Conservation (phyloP, 2,113 vertebrate species). For the Melanostigma gelatinosum region DNA sequence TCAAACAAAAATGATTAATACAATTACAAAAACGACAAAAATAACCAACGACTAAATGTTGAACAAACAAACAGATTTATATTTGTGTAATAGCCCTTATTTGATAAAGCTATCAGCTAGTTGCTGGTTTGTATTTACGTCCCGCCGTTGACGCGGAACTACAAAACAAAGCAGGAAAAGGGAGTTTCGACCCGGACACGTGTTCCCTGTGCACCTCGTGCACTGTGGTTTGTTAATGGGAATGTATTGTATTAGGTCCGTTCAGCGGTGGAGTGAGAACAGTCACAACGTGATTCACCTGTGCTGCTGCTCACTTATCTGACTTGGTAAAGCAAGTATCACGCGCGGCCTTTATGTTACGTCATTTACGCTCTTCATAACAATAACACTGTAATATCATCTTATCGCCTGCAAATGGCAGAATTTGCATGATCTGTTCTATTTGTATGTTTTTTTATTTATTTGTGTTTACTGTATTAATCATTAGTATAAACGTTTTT, state of each 20-base stretch:
- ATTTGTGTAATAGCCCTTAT: not conserved
- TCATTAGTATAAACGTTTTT: not conserved
- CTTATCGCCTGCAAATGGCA: not conserved
- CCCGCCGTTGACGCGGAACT: conserved; percentile 33
- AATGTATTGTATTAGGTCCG: not conserved
- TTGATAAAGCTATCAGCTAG: not conserved
- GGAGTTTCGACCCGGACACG: conserved; percentile 39
- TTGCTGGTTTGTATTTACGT: not conserved
- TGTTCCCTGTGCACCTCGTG: not conserved
- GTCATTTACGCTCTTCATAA: not conserved
- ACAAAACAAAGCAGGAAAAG: accelerated
- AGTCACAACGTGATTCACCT: not conserved
- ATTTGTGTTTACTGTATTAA: not conserved
- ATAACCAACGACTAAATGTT: not conserved
- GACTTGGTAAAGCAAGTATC: conserved; percentile 40
- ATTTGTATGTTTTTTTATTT: not conserved
- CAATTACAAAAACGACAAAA: not conserved
- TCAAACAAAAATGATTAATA: not conserved
- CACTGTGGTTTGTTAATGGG: not conserved
- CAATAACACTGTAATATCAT: not conserved
- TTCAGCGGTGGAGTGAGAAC: not conserved
- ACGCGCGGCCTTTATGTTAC: accelerated
- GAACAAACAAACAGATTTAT: not conserved
- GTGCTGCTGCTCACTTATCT: not conserved
- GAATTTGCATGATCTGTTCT: not conserved